These are phyloP conservation scores for Furnarius figulus DNA, from an alignment of 2,113 vertebrate genomes.

Conservation along the genomic window DNA sequence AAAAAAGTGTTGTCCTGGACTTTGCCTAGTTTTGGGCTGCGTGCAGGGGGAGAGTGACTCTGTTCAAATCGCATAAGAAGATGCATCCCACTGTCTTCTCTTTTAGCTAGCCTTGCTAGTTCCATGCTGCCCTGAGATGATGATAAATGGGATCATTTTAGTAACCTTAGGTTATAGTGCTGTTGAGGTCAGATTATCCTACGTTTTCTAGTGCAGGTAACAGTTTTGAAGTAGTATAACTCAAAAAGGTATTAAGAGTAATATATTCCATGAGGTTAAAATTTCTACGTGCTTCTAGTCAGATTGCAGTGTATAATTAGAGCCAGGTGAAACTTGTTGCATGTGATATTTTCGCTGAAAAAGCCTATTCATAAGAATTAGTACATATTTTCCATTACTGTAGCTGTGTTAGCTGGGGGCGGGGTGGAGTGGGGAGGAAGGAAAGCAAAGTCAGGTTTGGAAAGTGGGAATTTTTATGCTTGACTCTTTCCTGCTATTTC, in stretches of 20 bases:
- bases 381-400: not conserved
- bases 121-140: not conserved
- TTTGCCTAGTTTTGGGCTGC: not conserved
- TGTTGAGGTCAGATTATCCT: not conserved
- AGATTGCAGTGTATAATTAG: not conserved
- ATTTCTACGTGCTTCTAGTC: accelerated
- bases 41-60: not conserved
- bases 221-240: not conserved
- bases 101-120: not conserved
- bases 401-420: not conserved
- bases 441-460: not conserved
- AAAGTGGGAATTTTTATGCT: not conserved
- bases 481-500: not conserved
- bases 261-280: not conserved
- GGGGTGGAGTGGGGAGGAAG: accelerated
- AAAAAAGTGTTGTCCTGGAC: not conserved
- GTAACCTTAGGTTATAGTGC: not conserved
- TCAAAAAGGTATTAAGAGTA: not conserved
- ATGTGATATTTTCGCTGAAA: not conserved
- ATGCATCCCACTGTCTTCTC: accelerated
- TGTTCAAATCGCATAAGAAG: not conserved
- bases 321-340: not conserved
- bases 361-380: not conserved
- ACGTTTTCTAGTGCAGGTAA: not conserved
- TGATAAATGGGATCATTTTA: not conserved